Percentiles rank a stretch among this genome's conserved stretches.
These are phyloP conservation scores for Boloria selene DNA, from an alignment of 2,888 invertebrate genomes.

Conservation along the genomic window DNA sequence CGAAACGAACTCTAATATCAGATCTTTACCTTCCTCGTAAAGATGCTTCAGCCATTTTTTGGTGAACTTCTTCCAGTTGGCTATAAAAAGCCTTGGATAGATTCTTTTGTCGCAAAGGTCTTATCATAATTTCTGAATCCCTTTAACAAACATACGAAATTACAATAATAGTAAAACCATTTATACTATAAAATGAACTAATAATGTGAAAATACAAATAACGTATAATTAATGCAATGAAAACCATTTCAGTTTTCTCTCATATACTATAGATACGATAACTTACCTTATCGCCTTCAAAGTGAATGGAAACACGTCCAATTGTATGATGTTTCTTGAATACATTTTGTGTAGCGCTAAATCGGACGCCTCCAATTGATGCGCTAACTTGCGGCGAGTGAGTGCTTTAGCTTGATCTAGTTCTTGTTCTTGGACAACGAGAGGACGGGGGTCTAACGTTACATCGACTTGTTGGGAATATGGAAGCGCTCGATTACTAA, in stretches of 20 bases:
- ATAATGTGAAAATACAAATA: not conserved
- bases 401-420: slow-evolving; percentile 84
- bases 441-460: slow-evolving; percentile 86
- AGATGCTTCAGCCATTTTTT: slow-evolving; percentile 82
- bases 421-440: slow-evolving; percentile 82
- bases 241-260: not conserved
- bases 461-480: slow-evolving; percentile 84
- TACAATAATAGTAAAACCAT: no score
- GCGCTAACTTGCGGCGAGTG: slow-evolving; percentile 85
- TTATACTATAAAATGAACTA: no score
- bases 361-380: slow-evolving; percentile 86
- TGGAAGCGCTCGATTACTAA: slow-evolving; percentile 83
- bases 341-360: slow-evolving; percentile 84
- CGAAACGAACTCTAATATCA: not conserved
- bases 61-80: slow-evolving; percentile 80
- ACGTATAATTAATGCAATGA: not conserved
- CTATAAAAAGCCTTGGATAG: slow-evolving; percentile 81
- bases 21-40: slow-evolving; percentile 77
- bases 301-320: slow-evolving; percentile 85
- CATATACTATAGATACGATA: not conserved
- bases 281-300: slow-evolving; percentile 81
- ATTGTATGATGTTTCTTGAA: slow-evolving; percentile 84
- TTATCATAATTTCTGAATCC: slow-evolving; percentile 70
- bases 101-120: slow-evolving; percentile 85
- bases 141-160: slow-evolving; percentile 45